phyloP scores from a whole-genome alignment of 2,797 vertebrate species.

The Macrochelys suwanniensis region DNA sequence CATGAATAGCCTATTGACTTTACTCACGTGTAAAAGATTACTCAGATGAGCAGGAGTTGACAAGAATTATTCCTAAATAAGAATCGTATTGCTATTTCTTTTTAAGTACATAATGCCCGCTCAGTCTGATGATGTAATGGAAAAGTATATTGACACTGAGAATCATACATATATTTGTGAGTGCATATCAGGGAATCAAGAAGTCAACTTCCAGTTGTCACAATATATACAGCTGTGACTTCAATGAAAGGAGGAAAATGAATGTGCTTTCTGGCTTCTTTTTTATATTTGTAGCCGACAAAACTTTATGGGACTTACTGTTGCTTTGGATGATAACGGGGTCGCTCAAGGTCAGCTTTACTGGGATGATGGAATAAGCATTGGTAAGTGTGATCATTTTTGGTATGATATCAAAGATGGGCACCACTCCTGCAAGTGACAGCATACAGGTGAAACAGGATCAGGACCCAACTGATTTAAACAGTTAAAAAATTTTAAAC shows the following conservation, averaged over 20 bases:
- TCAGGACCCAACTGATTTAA: background rate
- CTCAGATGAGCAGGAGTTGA: background rate
- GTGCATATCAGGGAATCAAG: background rate
- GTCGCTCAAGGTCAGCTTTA: slow-evolving; percentile 86
- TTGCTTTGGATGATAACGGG: slow-evolving; percentile 84
- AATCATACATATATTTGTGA: background rate
- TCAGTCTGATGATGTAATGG: background rate
- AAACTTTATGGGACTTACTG: slow-evolving; percentile 87
- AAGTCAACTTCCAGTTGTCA: too few species aligned
- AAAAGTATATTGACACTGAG: background rate
- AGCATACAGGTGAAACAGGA: background rate
- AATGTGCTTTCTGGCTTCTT: background rate
- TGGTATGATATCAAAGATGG: background rate
- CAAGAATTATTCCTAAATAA: background rate
- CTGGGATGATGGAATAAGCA: slow-evolving; percentile 92
- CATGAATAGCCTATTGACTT: background rate
- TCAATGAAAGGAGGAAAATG: background rate
- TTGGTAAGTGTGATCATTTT: slow-evolving; percentile 79
- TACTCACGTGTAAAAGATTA: too few species aligned
- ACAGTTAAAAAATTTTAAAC: background rate
- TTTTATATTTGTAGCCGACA: slow-evolving; percentile 77
- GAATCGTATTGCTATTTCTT: background rate
- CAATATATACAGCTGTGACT: background rate
- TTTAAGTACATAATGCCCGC: background rate
- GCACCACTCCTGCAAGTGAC: background rate